Base-by-base conservation (phyloP, 2,113 vertebrate species). In the Xenopus laevis region DNA sequence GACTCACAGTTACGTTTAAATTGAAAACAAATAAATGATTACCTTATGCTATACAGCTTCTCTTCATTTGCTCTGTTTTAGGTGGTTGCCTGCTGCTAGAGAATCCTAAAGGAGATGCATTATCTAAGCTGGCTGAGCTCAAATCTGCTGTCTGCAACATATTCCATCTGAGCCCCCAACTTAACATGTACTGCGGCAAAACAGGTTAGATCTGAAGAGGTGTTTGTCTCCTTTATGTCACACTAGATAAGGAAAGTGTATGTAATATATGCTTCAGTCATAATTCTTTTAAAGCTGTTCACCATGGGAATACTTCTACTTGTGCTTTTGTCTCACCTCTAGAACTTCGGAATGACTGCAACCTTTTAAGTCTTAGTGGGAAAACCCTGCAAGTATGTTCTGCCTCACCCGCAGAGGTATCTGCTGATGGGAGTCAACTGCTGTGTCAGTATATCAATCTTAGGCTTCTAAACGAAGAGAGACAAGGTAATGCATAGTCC, bases 51-150 rank as follows among this genome's bases (percentile, higher is more conserved):
- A 40, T 40, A 40, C 2, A 40, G 5, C 23, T 1, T 6, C 33
- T 40, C 8, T 40, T 40, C 47, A 12, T 50, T 7, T 17, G 30
- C 0, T 30, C 15, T 70, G 62, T 71, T 75, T 72, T 78, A 99
- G 97, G 91, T 77, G 97, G 96, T 1, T 90, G 94, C 1, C 79
- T 97, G 69, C 91, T 99, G 79, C 82, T 99, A 82, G 97, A 99
- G 85, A 99, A 98, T 82, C 97, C 97, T 13, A 95, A 91, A 83
- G 97, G 96, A 4, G 94, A 98, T 78, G 93, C 94, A 81, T 82
- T 76, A 20, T 77, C 93, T 63, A 86, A 90, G 78, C 61, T 95
- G 78, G 77, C 85, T 73, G 91, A 90, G 77, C 84, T 99, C 60
- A 89, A 91, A 74, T 85, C 65, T 55, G 87, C 89, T 12, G 87